phyloP scores from a whole-genome alignment of 1,140 invertebrate species.

The Megalonaias nervosa region DNA sequence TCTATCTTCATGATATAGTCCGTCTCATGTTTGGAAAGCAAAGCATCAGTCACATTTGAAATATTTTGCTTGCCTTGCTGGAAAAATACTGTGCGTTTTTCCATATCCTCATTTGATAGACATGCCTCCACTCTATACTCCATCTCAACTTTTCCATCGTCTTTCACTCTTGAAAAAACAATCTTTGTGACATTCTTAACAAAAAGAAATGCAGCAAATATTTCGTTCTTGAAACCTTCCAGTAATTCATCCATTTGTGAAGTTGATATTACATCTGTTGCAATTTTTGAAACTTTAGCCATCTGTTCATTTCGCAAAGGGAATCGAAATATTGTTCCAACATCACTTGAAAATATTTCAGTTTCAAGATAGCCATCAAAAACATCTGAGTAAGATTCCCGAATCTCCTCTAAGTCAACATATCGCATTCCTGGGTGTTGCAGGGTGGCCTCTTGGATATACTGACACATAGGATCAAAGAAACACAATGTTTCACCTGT shows the following conservation, averaged over 20 bases:
- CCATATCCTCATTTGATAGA: slow-evolving; percentile 21
- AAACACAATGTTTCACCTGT: slow-evolving; percentile 46
- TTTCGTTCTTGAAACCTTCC: slow-evolving; percentile 32
- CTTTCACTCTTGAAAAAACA: slow-evolving; percentile 48
- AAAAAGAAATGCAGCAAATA: slow-evolving; percentile 55
- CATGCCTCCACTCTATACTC: slow-evolving; percentile 36
- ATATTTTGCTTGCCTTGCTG: too few relatives aligned
- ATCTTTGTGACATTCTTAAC: slow-evolving; percentile 53
- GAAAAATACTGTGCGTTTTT: slow-evolving; percentile 27
- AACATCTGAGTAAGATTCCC: slow-evolving; percentile 46
- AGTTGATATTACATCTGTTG: slow-evolving; percentile 27
- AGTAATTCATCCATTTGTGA: slow-evolving; percentile 18
- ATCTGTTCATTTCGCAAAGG: slow-evolving; percentile 31
- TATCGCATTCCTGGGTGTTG: background rate
- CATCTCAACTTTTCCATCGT: background rate
- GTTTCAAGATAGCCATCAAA: slow-evolving; percentile 16
- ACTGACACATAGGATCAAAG: slow-evolving; percentile 60
- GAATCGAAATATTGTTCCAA: too few relatives aligned
- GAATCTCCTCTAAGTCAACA: slow-evolving; percentile 34
- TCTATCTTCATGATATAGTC: too few relatives aligned
- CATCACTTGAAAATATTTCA: too few relatives aligned
- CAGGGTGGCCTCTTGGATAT: slow-evolving; percentile 22
- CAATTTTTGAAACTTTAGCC: slow-evolving; percentile 48
- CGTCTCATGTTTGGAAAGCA: too few relatives aligned
- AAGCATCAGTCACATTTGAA: too few relatives aligned